These are phyloP conservation scores for Lamellibrachia columna DNA, from an alignment of 2,888 invertebrate species.

Conservation along the genomic window DNA sequence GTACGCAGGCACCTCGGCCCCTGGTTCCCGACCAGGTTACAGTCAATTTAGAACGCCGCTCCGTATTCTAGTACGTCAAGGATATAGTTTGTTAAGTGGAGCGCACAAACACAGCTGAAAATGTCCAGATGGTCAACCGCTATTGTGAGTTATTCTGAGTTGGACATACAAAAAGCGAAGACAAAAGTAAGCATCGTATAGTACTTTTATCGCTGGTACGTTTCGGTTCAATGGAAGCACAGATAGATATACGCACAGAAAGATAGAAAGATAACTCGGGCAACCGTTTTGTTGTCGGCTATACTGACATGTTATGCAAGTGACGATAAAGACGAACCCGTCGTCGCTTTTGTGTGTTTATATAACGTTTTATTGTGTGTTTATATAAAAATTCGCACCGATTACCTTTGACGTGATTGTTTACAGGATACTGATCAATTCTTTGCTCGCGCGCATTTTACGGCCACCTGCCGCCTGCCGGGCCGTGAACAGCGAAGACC, in stretches of 20 bases:
- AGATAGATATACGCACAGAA: background rate
- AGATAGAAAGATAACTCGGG: background rate
- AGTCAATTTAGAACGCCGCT: background rate
- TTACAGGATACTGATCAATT: background rate
- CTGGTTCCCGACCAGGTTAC: background rate
- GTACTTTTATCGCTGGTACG: background rate
- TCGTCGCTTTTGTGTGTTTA: background rate
- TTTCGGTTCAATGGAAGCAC: background rate
- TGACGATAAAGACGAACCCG: background rate
- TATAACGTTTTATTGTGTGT: background rate
- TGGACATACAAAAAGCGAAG: background rate
- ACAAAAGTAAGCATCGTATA: background rate
- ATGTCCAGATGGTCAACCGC: background rate
- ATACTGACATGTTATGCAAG: background rate
- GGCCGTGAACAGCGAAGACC: background rate
- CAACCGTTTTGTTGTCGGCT: background rate
- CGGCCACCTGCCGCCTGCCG: background rate
- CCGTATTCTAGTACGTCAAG: background rate
- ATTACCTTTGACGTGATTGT: background rate
- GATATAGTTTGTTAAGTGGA: background rate
- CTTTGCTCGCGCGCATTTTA: background rate
- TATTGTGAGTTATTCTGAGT: conserved; percentile 5
- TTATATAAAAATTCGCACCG: background rate
- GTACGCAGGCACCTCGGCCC: background rate
- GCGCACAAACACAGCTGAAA: background rate